A percentile compares a stretch with the other conserved stretches of the same genome.
Evolutionary conservation across 2,888 invertebrate genomes (phyloP).

Genomic region (Carabus problematicus): DNA sequence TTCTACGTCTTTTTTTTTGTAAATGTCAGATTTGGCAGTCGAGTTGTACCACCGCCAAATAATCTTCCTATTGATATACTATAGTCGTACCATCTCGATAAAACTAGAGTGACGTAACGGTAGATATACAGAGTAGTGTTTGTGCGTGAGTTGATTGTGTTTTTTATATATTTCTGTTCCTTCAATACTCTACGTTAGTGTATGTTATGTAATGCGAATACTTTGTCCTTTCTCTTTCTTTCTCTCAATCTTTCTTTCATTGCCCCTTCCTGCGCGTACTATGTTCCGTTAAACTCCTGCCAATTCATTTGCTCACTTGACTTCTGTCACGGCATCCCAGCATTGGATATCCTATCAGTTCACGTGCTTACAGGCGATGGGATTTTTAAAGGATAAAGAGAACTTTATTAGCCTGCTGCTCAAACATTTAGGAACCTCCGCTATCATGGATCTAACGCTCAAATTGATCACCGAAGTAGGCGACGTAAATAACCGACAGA

Average conservation of each 20-base stretch:
- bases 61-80: too few species aligned
- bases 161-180: too few species aligned
- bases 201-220: slow-evolving; percentile 42
- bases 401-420: slow-evolving; percentile 88
- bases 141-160: too few species aligned
- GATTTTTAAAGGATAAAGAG: slow-evolving; percentile 86
- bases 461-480: slow-evolving; percentile 86
- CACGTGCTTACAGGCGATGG: slow-evolving; percentile 89
- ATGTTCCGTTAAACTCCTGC: too few species aligned
- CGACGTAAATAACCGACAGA: slow-evolving; percentile 73
- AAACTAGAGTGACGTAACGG: too few species aligned
- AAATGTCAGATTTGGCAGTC: too few species aligned
- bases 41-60: too few species aligned
- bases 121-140: too few species aligned
- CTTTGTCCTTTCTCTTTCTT: slow-evolving; percentile 45
- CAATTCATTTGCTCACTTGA: slow-evolving; percentile 1
- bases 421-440: slow-evolving; percentile 91
- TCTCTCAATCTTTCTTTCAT: too few species aligned
- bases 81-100: too few species aligned
- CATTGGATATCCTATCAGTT: slow-evolving; percentile 94
- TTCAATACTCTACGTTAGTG: background rate
- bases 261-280: too few species aligned
- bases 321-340: slow-evolving; percentile 58
- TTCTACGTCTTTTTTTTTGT: too few species aligned
- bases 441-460: slow-evolving; percentile 90